A percentile compares a stretch with the other conserved stretches of the same genome.
Conservation (phyloP, 1,140 invertebrate species). For the Drosophila sucinea region DNA sequence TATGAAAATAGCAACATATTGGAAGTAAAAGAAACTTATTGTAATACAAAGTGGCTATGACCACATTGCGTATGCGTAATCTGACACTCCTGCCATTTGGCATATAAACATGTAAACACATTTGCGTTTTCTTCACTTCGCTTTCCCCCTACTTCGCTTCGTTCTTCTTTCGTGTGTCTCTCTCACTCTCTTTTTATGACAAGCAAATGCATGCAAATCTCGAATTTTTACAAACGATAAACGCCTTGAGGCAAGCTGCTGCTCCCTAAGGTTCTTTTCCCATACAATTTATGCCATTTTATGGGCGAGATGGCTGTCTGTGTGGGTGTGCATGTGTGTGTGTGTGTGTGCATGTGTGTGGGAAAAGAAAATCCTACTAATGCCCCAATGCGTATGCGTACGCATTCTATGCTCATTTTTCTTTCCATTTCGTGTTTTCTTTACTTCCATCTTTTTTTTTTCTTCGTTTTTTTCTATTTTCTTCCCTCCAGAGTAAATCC, state of each 20-base stretch:
- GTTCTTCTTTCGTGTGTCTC: constrained; percentile 3
- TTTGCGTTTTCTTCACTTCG: constrained; percentile 37
- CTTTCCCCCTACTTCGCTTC: neutral
- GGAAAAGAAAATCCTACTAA: constrained; percentile 65
- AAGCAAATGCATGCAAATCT: constrained; percentile 80
- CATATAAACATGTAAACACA: constrained; percentile 77
- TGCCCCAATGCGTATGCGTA: constrained; percentile 70
- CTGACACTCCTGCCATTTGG: constrained; percentile 52
- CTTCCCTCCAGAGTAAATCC: constrained; percentile 31
- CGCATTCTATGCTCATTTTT: constrained; percentile 70
- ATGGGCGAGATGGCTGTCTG: constrained; percentile 37
- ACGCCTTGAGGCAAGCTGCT: constrained; percentile 78
- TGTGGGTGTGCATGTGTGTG: constrained; percentile 18
- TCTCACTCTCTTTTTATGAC: constrained; percentile 62
- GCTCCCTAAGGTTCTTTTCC: constrained; percentile 28
- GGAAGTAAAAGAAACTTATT: constrained; percentile 35
- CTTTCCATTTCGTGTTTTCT: constrained; percentile 42
- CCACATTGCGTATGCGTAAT: constrained; percentile 78
- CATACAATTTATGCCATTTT: constrained; percentile 74
- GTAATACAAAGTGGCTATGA: constrained; percentile 68
- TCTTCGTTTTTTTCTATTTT: neutral
- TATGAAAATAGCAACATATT: constrained; percentile 8
- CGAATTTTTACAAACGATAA: constrained; percentile 80
- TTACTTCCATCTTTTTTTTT: constrained; percentile 1
- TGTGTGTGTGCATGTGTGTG: constrained; percentile 30